Conservation (phyloP, 2,797 vertebrate species). For the Prunella strophiata region DNA sequence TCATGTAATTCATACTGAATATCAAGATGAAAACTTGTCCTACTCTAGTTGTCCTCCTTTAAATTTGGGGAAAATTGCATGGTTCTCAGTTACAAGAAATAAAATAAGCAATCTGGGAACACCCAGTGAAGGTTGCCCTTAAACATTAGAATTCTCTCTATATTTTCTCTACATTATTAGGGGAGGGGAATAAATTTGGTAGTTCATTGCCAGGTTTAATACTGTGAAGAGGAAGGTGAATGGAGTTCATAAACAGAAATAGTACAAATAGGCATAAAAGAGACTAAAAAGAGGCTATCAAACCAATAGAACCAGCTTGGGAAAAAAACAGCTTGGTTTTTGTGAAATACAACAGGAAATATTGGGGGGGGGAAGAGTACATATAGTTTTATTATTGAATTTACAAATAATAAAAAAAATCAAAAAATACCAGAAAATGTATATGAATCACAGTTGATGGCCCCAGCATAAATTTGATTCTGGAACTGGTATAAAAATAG, state of each 20-base stretch:
- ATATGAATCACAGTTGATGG: not conserved
- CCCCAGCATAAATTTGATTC: not conserved
- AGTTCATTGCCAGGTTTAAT: not conserved
- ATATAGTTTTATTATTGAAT: not conserved
- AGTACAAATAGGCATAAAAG: not conserved
- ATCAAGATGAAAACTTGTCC: not conserved
- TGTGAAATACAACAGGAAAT: not conserved
- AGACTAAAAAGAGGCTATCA: not conserved
- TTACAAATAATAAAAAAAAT: not conserved
- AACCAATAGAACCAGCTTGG: not conserved
- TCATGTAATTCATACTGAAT: not conserved
- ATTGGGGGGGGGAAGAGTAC: accelerated
- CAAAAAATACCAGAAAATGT: not conserved
- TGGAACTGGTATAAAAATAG: not conserved
- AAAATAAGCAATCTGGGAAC: not conserved
- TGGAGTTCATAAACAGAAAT: not conserved
- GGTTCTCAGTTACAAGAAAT: not conserved
- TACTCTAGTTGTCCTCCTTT: not conserved
- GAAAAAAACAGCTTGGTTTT: not conserved
- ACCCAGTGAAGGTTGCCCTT: not conserved
- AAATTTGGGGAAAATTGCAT: not conserved
- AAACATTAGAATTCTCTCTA: not conserved
- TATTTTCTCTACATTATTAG: not conserved
- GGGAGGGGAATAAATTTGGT: not conserved
- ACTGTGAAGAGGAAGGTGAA: not conserved